These are phyloP conservation scores for Drosophila arizonae DNA, from an alignment of 1,140 invertebrate species.

Conservation along the genomic window DNA sequence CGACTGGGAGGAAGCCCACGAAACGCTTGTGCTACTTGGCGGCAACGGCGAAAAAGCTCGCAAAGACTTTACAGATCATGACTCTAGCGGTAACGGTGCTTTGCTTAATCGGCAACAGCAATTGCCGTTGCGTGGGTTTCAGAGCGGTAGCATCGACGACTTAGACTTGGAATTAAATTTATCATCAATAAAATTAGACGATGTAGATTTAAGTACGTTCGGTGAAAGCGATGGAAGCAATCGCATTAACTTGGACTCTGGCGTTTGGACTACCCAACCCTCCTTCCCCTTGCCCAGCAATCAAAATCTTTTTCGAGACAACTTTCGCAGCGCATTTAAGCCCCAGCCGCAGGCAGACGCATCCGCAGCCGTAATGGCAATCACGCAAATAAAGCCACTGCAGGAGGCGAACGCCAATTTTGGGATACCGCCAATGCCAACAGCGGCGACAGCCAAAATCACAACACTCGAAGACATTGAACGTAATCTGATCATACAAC, in stretches of 20 bases:
- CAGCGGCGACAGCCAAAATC: conserved; percentile 60
- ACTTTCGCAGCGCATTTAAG: conserved; percentile 67
- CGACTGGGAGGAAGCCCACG: conserved; percentile 87
- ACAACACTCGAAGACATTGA: conserved; percentile 81
- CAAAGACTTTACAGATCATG: conserved; percentile 42
- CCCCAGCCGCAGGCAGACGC: conserved; percentile 35
- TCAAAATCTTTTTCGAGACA: conserved; percentile 62
- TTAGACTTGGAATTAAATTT: conserved; percentile 83
- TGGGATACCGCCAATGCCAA: conserved; percentile 50
- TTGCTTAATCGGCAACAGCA: conserved; percentile 19
- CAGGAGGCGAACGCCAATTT: conserved; percentile 65
- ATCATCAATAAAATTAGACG: conserved; percentile 85
- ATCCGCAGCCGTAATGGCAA: conserved; percentile 2
- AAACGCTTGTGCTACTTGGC: conserved; percentile 76
- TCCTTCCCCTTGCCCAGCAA: conserved; percentile 31
- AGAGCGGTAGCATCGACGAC: conserved; percentile 52
- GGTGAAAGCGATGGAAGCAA: conserved; percentile 75
- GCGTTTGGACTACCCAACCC: conserved; percentile 83
- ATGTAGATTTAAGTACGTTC: conserved; percentile 81
- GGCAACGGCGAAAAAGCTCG: conserved; percentile 65
- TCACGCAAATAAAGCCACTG: conserved; percentile 32
- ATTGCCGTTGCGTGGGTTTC: conserved; percentile 15
- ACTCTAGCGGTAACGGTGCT: conserved; percentile 38
- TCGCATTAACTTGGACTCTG: conserved; percentile 80
- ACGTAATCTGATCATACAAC: conserved; percentile 79